Percentiles rank a stretch among this genome's conserved stretches.
These are phyloP conservation scores for Recurvirostra avosetta DNA, from an alignment of 2,113 vertebrate genomes.

Conservation along the genomic window DNA sequence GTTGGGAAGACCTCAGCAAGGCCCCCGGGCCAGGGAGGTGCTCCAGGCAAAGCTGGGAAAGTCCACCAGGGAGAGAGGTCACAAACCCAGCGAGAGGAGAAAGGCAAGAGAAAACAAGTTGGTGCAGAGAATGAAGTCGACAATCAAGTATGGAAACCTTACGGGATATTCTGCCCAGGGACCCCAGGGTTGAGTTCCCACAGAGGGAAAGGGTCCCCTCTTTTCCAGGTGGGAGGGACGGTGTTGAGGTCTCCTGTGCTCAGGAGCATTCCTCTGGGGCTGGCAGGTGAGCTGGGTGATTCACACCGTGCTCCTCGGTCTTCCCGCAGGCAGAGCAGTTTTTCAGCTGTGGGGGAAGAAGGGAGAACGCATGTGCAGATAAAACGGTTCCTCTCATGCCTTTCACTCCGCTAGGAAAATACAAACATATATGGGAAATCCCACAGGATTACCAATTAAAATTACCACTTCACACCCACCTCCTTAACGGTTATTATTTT, in stretches of 20 bases:
- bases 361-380: not conserved
- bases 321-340: not conserved
- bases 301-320: not conserved
- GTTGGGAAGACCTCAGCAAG: not conserved
- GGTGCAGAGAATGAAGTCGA: not conserved
- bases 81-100: not conserved
- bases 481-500: not conserved
- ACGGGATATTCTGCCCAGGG: not conserved
- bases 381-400: not conserved
- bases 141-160: rapidly evolving
- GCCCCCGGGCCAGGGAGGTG: not conserved
- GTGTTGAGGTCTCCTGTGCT: not conserved
- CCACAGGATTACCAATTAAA: not conserved
- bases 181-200: not conserved
- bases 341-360: not conserved
- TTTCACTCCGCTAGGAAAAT: not conserved
- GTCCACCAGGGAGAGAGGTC: not conserved
- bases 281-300: not conserved
- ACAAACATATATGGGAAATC: not conserved
- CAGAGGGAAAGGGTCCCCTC: not conserved
- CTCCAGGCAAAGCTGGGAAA: not conserved
- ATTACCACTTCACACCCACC: not conserved
- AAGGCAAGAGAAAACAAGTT: not conserved
- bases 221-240: not conserved
- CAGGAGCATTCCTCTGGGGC: not conserved